Evolutionary conservation across 2,113 vertebrate genomes (phyloP).

Genomic region (Piaya cayana): DNA sequence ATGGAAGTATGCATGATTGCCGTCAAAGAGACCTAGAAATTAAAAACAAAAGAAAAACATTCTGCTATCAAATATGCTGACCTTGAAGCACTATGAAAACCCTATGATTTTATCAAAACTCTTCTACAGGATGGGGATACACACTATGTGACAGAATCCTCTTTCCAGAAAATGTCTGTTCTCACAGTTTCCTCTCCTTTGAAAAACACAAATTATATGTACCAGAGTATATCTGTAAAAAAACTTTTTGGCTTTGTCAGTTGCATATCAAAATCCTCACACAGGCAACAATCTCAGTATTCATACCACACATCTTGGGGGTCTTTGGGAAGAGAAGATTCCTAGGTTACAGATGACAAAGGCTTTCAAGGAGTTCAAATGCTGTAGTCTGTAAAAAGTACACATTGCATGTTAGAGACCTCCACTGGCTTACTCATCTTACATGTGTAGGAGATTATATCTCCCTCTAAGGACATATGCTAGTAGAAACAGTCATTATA

Average conservation of each 20-base stretch:
- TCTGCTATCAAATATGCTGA: background rate
- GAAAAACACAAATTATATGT: background rate
- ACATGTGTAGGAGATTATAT: background rate
- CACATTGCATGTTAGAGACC: background rate
- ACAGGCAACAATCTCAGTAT: background rate
- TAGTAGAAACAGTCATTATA: background rate
- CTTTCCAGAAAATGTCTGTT: background rate
- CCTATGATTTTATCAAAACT: background rate
- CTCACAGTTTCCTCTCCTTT: background rate
- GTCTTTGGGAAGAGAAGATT: background rate
- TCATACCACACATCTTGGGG: rapidly evolving
- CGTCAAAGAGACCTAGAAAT: background rate
- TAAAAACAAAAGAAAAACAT: background rate
- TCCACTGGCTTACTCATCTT: background rate
- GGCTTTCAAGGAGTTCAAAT: background rate
- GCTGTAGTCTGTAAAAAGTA: background rate
- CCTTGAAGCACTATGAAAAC: background rate
- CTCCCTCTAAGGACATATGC: rapidly evolving
- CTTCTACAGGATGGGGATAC: background rate
- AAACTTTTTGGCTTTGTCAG: background rate
- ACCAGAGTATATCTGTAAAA: background rate
- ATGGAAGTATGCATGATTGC: background rate
- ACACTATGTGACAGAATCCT: background rate
- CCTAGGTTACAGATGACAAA: background rate
- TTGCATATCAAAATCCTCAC: background rate